Base-by-base conservation (phyloP, 2,113 vertebrate species). In the Etheostoma cragini region DNA sequence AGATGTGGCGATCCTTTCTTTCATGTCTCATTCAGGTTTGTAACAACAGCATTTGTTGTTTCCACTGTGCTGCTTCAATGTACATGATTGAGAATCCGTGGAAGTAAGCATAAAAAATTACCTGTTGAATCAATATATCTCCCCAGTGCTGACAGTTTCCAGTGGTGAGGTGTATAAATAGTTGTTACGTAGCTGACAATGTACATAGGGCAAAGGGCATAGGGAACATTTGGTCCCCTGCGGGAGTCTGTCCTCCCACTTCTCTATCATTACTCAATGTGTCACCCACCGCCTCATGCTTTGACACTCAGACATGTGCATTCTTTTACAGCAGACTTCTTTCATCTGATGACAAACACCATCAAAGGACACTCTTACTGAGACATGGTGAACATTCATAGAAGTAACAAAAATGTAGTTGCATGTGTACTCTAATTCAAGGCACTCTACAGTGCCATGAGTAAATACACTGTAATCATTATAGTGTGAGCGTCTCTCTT, bases 261-360 rank as follows among this genome's bases (percentile, higher is more conserved):
- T 70, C 72, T 58, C 45, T 24, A 54, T 82, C 90, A 91, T 93
- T 84, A 87, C 74, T 90, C 90, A 92, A n/a, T 80, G 79, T 89
- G 80, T 88, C 88, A 86, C 52, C 73, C 16, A 14, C 72, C 67
- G 16, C 82, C 64, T 83, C 22, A 0, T 49, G 24, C 42, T 76
- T 24, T 89, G 64, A 84, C 84, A 82, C 65, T 58, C 71, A 60
- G 47, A 69, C 49, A 33, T 38, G 26, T 22, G n/a, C 61, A 58
- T 53, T 56, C n/a, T 66, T 38, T 64, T 12, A n/a, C 30, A 60
- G 12, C 17, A 68, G 50, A 38, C 42, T 1, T 63, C 30, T 82
- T 16, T 62, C 14, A 35, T 8, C 33, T 24, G 45, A 72, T 54
- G 75, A 68, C 0, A 62, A 84, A 65, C 50, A 16, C 30, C 16